Conservation (phyloP, 2,797 vertebrate genomes). For the Lophura swinhoii region DNA sequence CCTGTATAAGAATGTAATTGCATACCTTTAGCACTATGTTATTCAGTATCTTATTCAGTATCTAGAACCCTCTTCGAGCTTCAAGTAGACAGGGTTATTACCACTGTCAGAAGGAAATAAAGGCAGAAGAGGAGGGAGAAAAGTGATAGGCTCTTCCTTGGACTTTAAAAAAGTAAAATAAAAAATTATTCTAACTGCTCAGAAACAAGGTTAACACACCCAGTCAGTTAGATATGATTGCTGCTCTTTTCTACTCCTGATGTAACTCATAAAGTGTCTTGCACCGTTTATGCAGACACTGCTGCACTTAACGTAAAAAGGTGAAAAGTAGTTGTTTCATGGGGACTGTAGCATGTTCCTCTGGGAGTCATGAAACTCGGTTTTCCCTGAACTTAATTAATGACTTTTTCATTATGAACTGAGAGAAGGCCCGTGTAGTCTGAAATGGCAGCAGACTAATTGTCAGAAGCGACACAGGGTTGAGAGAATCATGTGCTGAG, state of each 20-base stretch:
- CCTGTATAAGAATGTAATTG: neutral
- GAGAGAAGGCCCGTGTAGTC: neutral
- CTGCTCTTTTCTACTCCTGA: constrained; percentile 20
- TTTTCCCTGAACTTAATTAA: constrained; percentile 58
- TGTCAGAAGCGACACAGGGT: neutral
- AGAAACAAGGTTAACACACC: constrained; percentile 44
- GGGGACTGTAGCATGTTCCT: neutral
- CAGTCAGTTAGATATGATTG: constrained; percentile 11
- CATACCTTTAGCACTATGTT: neutral
- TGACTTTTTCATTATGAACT: constrained; percentile 52
- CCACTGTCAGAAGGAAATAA: neutral
- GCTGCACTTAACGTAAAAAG: constrained; percentile 56
- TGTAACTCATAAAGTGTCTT: constrained; percentile 58
- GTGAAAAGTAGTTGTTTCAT: constrained; percentile 42
- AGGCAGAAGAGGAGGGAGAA: neutral
- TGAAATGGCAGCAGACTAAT: neutral
- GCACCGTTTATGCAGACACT: constrained; percentile 43
- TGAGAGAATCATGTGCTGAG: neutral
- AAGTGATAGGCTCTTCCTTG: neutral
- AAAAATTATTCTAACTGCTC: constrained; percentile 6
- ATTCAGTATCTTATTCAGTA: neutral
- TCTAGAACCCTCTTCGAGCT: neutral
- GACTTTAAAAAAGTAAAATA: neutral
- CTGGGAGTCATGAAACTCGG: constrained; percentile 31
- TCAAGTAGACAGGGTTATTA: neutral